Conservation (phyloP, 2,888 invertebrate genomes). For the Elegia similella region DNA sequence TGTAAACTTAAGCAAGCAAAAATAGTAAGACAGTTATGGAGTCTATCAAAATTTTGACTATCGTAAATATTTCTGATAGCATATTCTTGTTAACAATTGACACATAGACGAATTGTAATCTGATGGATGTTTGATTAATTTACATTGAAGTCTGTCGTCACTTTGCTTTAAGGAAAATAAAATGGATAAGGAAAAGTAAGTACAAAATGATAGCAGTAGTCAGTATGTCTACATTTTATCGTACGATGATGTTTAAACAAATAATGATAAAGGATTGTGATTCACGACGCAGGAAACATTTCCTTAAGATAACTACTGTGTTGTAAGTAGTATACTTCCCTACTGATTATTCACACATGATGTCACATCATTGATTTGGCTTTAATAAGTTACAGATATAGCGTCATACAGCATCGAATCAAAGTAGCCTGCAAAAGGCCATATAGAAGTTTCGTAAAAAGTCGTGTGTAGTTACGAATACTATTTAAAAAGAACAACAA, state of each 20-base stretch:
- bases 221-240: conserved; percentile 31
- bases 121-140: neutral
- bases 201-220: conserved; percentile 29
- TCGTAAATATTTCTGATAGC: neutral
- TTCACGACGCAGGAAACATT: conserved; percentile 27
- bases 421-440: no score
- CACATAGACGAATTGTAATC: neutral
- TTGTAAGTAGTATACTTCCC: neutral
- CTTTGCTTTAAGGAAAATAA: conserved; percentile 1
- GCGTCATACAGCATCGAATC: no score
- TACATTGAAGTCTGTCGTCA: conserved; percentile 7
- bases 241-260: neutral
- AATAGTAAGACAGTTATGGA: no score
- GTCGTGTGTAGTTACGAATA: no score
- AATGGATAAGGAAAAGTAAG: conserved; percentile 11
- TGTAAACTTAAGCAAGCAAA: no score
- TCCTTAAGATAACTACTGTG: conserved; percentile 22
- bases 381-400: no score
- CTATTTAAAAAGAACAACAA: no score
- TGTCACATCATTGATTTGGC: no score
- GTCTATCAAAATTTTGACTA: neutral
- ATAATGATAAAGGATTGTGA: conserved; percentile 28
- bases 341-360: neutral
- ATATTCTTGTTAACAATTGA: neutral
- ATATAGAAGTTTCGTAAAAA: no score